A percentile compares a stretch with the other conserved stretches of the same genome.
phyloP scores from a whole-genome alignment of 2,797 vertebrate species.

The Thamnophis elegans region DNA sequence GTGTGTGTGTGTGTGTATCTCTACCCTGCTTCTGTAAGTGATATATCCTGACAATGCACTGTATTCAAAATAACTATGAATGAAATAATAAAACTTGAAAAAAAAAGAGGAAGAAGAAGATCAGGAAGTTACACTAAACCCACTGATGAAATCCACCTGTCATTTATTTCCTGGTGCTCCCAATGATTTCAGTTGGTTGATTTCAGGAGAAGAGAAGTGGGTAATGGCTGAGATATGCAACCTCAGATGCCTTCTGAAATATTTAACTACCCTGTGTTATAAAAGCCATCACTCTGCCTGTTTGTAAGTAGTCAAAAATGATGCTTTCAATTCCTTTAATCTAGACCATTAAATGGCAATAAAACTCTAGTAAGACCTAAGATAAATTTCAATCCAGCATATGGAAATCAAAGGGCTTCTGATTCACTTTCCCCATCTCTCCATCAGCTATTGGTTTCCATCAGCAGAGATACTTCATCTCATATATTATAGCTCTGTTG shows the following conservation, averaged over 20 bases:
- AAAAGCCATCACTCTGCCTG: constrained; percentile 5
- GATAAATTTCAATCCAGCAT: constrained; percentile 37
- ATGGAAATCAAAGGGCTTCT: constrained; percentile 26
- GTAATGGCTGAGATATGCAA: neutral
- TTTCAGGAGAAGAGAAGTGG: neutral
- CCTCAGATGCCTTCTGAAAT: neutral
- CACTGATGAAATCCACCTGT: neutral
- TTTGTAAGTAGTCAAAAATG: neutral
- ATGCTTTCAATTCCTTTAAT: constrained; percentile 37
- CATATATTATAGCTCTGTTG: neutral
- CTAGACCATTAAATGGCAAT: constrained; percentile 22
- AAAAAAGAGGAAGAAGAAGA: neutral
- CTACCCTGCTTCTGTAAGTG: too few species aligned
- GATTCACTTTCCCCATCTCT: constrained; percentile 1
- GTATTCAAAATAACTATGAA: too few species aligned
- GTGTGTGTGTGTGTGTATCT: too few species aligned
- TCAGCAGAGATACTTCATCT: constrained; percentile 4
- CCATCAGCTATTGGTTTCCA: neutral
- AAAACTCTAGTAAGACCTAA: constrained; percentile 11
- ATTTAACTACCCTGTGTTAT: neutral
- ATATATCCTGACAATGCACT: too few species aligned
- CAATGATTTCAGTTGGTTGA: neutral
- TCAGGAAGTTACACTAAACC: neutral
- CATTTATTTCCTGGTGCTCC: neutral
- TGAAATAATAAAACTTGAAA: too few species aligned